Evolutionary conservation across 2,888 invertebrate species (phyloP).

Genomic region (Lepidonotus clava): DNA sequence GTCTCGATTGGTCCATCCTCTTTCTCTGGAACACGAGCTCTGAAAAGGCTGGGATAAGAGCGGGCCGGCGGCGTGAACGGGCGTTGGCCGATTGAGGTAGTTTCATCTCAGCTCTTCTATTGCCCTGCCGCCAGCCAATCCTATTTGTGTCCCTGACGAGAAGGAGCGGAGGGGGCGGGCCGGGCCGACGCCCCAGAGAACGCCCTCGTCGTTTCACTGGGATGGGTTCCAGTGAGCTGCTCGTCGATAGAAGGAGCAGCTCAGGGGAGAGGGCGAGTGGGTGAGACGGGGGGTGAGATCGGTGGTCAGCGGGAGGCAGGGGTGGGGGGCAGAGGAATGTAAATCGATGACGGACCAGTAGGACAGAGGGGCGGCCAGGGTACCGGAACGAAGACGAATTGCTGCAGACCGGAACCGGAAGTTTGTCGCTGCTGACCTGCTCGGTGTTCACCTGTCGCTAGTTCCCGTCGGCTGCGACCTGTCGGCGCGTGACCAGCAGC

Average conservation of each 20-base stretch:
- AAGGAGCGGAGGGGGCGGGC: background rate
- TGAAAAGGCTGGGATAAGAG: too few relatives aligned
- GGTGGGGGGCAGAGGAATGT: background rate
- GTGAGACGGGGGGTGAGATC: background rate
- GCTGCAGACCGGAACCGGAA: constrained; percentile 6
- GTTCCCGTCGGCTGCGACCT: background rate
- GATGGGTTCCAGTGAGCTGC: too few relatives aligned
- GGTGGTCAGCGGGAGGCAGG: background rate
- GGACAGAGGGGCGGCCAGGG: too few relatives aligned
- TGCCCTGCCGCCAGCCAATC: constrained; percentile 9
- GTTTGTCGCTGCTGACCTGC: constrained; percentile 3
- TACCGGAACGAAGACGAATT: too few relatives aligned
- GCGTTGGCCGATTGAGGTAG: background rate
- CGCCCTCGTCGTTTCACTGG: too few relatives aligned
- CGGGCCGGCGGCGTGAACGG: background rate
- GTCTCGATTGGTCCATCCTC: too few relatives aligned
- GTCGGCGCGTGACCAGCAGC: constrained; percentile 1
- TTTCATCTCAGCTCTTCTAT: constrained; percentile 15
- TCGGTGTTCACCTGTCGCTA: background rate
- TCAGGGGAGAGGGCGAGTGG: background rate
- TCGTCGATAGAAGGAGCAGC: too few relatives aligned
- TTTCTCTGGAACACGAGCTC: too few relatives aligned
- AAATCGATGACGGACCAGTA: background rate
- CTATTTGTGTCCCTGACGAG: background rate
- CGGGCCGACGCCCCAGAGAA: too few relatives aligned